Evolutionary conservation across 2,888 invertebrate species (phyloP).

Genomic region (Dasypogon diadema): DNA sequence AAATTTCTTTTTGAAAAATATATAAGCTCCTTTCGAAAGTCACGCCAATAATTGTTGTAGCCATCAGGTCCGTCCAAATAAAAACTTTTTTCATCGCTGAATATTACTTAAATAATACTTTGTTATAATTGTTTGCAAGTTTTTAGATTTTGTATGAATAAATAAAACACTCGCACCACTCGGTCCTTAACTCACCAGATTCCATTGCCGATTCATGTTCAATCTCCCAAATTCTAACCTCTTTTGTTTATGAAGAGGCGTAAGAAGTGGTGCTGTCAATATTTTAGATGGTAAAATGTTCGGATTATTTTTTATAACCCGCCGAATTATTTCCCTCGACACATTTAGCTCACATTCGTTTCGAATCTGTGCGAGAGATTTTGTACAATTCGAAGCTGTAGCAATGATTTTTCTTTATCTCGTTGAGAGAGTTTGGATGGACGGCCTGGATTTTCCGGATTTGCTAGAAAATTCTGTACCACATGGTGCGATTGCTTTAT

Average conservation of each 20-base stretch:
- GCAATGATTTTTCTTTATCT: conserved; percentile 6
- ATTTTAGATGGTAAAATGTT: background rate
- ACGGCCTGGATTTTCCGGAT: too few species aligned
- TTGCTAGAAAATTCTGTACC: too few species aligned
- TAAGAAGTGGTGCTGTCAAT: background rate
- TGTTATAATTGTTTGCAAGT: background rate
- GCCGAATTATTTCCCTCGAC: background rate
- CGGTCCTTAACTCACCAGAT: background rate
- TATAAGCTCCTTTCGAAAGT: conserved; percentile 46
- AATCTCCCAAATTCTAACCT: background rate
- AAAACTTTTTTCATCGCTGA: conserved; percentile 44
- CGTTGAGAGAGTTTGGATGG: too few species aligned
- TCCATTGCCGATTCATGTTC: background rate
- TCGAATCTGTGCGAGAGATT: background rate
- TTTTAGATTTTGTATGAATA: background rate
- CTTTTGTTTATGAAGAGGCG: background rate
- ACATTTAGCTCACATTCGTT: conserved; percentile 2
- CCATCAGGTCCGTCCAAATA: conserved; percentile 51
- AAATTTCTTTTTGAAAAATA: conserved; percentile 50
- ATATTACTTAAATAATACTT: conserved; percentile 17
- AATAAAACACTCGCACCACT: background rate
- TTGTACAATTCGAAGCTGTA: background rate
- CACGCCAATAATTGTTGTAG: conserved; percentile 43
- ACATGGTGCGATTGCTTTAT: too few species aligned
- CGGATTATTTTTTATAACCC: background rate